Conservation (phyloP, 2,797 vertebrate genomes). For the Coluber constrictor region DNA sequence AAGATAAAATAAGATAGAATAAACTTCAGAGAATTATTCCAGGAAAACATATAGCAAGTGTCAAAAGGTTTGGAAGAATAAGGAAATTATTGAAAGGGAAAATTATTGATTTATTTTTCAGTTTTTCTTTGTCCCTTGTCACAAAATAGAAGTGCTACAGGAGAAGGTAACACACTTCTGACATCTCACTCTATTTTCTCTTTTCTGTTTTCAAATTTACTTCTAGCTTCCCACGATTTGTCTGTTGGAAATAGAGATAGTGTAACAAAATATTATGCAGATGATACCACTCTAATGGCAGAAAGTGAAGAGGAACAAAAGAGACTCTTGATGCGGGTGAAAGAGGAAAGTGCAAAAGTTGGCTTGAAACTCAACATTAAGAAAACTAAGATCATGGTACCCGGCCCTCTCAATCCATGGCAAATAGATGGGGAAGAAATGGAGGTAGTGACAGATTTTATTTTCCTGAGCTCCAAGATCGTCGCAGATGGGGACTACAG, state of each 20-base stretch:
- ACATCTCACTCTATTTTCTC: background rate
- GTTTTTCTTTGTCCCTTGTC: background rate
- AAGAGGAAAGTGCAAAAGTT: too few relatives aligned
- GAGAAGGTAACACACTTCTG: background rate
- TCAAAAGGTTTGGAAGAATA: conserved; percentile 48
- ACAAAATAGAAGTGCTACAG: background rate
- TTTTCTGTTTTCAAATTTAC: background rate
- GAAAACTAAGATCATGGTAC: too few relatives aligned
- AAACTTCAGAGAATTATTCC: background rate
- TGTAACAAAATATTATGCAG: background rate
- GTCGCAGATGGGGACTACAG: too few relatives aligned
- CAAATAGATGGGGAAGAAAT: too few relatives aligned
- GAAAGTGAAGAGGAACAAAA: too few relatives aligned
- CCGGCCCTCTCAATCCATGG: too few relatives aligned
- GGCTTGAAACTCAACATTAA: too few relatives aligned
- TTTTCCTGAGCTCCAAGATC: too few relatives aligned
- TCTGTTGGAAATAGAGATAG: background rate
- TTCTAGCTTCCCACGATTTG: background rate
- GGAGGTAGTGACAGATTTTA: too few relatives aligned
- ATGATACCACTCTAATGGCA: too few relatives aligned
- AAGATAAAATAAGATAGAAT: conserved; percentile 38
- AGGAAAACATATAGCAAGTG: conserved; percentile 40
- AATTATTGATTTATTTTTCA: conserved; percentile 39
- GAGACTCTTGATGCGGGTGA: too few relatives aligned
- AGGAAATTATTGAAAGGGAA: conserved; percentile 56